Base-by-base conservation (phyloP, 1,140 invertebrate genomes). In the Octopus sinensis region DNA sequence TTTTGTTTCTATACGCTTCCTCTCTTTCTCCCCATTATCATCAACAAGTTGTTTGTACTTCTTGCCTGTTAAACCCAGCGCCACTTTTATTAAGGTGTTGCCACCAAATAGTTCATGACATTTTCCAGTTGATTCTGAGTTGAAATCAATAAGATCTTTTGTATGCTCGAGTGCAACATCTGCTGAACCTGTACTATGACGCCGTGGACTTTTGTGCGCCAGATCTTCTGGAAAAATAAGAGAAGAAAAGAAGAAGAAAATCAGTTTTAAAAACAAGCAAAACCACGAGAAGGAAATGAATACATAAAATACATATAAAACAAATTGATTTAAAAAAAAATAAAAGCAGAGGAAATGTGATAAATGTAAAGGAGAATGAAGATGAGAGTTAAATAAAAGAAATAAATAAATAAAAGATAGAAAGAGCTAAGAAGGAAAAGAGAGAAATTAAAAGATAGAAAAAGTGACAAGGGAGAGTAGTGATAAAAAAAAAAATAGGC, bases 41-140 rank as follows among this genome's bases (percentile, higher is more conserved):
- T 90, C 88, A 12, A 90, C 86, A 23, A 90, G 85, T 79, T 89
- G 87, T 79, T 89, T 86, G 82, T 89, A 90, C 56, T 84, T 86
- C 71, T 84, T 86, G 52, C 86, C 83, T 23, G 84, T 77, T 81
- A 84, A 77, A 56, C 85, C 84, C 5, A 88, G 81, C 12, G 88
- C 88, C 51, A 87, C 86, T 75, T 87, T 86, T 53, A 86, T 82
- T 43, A 87, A 51, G 4, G 85, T 83, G 10, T 85, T 82, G 53
- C 84, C 81, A 53, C 84, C 84, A 79, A 86, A 87, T 68, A 88
- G 86, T 76, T 87, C 84, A 53, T 85, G 84, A 30, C 84, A 83
- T 9, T 86, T 80, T 5, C 53, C 53, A 76, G 73, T 53, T n/a
- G 71, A 52, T n/a, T 76, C 75, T 68, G 80, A 81, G 53, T 73